These are phyloP conservation scores for Hycleus phaleratus DNA, from an alignment of 1,140 invertebrate genomes.

Conservation along the genomic window DNA sequence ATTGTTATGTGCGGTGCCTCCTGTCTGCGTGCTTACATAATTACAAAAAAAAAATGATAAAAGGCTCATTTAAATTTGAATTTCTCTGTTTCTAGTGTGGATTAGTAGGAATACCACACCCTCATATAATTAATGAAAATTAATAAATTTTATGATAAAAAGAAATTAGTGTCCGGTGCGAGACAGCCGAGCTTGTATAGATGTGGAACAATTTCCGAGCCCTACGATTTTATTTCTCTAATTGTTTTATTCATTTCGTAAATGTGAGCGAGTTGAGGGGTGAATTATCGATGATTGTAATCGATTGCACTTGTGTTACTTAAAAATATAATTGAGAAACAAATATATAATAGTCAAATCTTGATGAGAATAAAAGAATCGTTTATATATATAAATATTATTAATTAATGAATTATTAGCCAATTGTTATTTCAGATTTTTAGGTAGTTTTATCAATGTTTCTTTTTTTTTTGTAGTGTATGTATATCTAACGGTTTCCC, in stretches of 20 bases:
- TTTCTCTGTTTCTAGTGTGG: too few species aligned
- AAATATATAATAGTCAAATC: conserved; percentile 32
- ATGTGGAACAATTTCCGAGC: conserved; percentile 25
- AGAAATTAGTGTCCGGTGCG: conserved; percentile 10
- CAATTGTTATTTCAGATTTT: conserved; percentile 37
- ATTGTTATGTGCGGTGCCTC: conserved; percentile 30
- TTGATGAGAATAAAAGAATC: conserved; percentile 13
- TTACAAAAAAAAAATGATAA: not conserved
- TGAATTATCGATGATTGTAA: conserved; percentile 7
- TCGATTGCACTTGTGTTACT: conserved; percentile 31
- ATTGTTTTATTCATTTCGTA: not conserved
- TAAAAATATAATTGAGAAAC: conserved; percentile 25
- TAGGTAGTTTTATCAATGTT: conserved; percentile 41
- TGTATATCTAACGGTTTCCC: conserved; percentile 35
- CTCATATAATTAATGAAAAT: not conserved
- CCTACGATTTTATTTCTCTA: conserved; percentile 10
- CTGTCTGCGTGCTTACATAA: conserved; percentile 26
- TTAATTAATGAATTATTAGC: conserved; percentile 22
- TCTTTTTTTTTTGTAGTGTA: conserved; percentile 36
- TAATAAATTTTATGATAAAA: not conserved
- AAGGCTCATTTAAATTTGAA: not conserved
- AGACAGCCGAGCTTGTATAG: conserved; percentile 25
- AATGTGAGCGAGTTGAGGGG: conserved; percentile 1
- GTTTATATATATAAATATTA: conserved; percentile 24
- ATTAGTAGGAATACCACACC: not conserved